phyloP scores from a whole-genome alignment of 2,797 vertebrate species.

The Agapornis canus region DNA sequence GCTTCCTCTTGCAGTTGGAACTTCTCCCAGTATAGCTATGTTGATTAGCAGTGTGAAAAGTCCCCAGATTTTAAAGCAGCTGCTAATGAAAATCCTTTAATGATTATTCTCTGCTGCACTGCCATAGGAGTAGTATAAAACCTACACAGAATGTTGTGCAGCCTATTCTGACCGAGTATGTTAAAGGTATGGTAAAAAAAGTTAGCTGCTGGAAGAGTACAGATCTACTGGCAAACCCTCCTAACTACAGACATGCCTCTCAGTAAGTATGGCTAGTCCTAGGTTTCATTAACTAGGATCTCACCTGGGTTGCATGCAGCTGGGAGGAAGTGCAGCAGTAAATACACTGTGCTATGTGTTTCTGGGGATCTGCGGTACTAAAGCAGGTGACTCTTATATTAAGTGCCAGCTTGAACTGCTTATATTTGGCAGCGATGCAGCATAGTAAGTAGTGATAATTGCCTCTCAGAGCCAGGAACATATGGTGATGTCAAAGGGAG shows the following conservation, averaged over 20 bases:
- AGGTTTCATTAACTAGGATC: not conserved
- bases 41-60: not conserved
- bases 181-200: not conserved
- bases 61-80: not conserved
- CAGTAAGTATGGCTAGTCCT: not conserved
- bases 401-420: not conserved
- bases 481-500: not conserved
- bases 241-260: not conserved
- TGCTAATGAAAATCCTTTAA: not conserved
- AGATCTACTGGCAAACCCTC: not conserved
- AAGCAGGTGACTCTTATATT: not conserved
- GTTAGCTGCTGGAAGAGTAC: not conserved
- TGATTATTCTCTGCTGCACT: not conserved
- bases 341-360: not conserved
- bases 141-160: not conserved
- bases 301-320: not conserved
- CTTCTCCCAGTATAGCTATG: not conserved
- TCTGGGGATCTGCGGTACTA: not conserved
- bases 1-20: not conserved
- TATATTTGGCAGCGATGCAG: not conserved
- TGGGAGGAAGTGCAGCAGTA: not conserved
- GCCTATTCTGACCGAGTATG: not conserved
- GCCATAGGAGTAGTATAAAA: not conserved
- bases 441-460: not conserved
- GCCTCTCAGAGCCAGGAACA: not conserved